Conservation (phyloP, 2,888 invertebrate genomes). For the Carpatolechia fugitivella region DNA sequence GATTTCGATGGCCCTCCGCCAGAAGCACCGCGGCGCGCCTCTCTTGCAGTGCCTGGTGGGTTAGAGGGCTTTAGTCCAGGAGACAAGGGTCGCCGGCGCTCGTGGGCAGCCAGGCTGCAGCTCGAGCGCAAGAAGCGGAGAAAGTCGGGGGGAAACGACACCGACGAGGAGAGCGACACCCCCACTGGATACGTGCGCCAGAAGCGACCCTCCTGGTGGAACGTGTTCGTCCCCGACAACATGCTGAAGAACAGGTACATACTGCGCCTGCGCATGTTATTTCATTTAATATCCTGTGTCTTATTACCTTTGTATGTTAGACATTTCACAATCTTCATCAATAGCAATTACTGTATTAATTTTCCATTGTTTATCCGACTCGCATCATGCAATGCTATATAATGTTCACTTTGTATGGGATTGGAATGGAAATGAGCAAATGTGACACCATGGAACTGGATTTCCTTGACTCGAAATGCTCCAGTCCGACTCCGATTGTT, state of each 20-base stretch:
- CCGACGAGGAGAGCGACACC: constrained; percentile 64
- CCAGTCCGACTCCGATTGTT: constrained; percentile 50
- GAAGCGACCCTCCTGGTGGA: constrained; percentile 93
- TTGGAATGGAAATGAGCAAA: constrained; percentile 54
- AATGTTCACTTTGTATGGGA: constrained; percentile 44
- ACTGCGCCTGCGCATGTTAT: not conserved
- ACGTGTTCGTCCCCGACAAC: constrained; percentile 90
- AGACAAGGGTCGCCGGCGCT: constrained; percentile 81
- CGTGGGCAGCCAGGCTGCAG: constrained; percentile 79
- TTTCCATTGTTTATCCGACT: constrained; percentile 22
- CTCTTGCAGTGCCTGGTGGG: constrained; percentile 61
- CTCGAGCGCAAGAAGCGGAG: constrained; percentile 76
- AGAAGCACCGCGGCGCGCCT: constrained; percentile 67
- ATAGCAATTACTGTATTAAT: constrained; percentile 24
- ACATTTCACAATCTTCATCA: constrained; percentile 14
- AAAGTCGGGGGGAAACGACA: constrained; percentile 73
- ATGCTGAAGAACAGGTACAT: constrained; percentile 83
- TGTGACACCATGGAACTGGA: constrained; percentile 51
- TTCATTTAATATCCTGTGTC: constrained; percentile 18
- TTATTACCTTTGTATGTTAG: constrained; percentile 17
- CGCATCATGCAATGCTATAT: constrained; percentile 38
- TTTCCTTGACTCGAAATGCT: constrained; percentile 59
- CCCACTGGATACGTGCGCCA: constrained; percentile 78
- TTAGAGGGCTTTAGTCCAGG: constrained; percentile 53
- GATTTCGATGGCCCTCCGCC: constrained; percentile 68